Evolutionary conservation across 2,113 vertebrate species (phyloP).

Genomic region (Hypocryptadius cinnamomeus): DNA sequence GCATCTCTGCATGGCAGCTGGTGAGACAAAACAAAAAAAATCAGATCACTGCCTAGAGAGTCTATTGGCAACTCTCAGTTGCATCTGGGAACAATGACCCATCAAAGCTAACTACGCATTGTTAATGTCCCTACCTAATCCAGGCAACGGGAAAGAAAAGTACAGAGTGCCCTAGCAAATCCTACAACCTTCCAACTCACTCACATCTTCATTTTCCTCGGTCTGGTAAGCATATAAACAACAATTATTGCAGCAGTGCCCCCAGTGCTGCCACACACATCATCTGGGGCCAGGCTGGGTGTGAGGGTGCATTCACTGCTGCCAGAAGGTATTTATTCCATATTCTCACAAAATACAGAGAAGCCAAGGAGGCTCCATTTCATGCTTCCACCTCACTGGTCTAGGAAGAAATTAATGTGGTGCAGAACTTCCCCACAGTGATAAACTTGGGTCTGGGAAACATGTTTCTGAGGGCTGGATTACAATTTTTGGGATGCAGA

Average conservation of each 20-base stretch:
- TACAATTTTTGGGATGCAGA: neutral
- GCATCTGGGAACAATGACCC: slow-evolving; percentile 62
- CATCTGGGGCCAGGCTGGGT: neutral
- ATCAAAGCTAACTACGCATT: slow-evolving; percentile 43
- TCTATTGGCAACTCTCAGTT: slow-evolving; percentile 51
- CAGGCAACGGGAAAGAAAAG: neutral
- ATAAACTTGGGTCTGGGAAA: neutral
- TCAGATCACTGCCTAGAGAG: slow-evolving; percentile 42
- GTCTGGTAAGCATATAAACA: neutral
- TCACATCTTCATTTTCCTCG: neutral
- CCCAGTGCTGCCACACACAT: neutral
- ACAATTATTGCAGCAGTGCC: neutral
- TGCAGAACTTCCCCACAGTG: neutral
- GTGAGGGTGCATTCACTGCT: neutral
- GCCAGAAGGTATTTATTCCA: neutral
- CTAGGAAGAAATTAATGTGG: neutral
- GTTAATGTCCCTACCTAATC: slow-evolving; percentile 32
- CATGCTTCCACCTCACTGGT: neutral
- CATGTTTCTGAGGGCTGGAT: neutral
- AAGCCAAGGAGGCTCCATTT: neutral
- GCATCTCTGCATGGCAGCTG: slow-evolving; percentile 61
- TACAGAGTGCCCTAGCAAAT: neutral
- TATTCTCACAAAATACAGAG: neutral
- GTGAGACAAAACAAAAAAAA: slow-evolving; percentile 45
- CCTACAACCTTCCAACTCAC: neutral